These are phyloP conservation scores for Regulus satrapa DNA, from an alignment of 2,113 vertebrate genomes.

Conservation along the genomic window DNA sequence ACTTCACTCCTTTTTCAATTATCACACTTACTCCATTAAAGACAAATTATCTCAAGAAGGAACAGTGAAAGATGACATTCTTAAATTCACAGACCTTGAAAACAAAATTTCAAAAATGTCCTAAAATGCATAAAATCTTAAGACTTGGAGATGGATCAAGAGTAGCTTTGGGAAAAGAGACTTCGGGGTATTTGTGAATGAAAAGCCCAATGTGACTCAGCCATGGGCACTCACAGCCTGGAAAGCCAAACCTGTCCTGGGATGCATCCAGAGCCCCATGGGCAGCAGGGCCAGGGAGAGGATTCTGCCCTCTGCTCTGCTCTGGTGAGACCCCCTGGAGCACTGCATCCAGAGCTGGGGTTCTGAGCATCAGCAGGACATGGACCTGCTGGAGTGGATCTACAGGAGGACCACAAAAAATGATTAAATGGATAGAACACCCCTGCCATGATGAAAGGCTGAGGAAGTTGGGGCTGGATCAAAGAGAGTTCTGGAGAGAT, in stretches of 20 bases:
- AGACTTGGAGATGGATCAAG: accelerated
- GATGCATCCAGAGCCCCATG: neutral
- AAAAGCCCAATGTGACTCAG: neutral
- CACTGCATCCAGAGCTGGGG: neutral
- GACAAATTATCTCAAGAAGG: neutral
- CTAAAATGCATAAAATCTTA: neutral
- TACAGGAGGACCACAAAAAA: neutral
- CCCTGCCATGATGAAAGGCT: neutral
- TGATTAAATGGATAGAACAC: neutral
- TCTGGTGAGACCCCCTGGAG: neutral
- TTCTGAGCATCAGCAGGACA: neutral
- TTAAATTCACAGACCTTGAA: neutral
- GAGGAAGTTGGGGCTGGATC: neutral
- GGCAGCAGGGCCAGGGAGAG: neutral
- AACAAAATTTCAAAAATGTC: neutral
- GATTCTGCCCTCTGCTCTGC: neutral
- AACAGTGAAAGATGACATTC: neutral
- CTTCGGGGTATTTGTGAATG: neutral
- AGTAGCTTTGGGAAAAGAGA: neutral
- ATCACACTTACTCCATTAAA: neutral
- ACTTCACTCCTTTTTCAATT: neutral
- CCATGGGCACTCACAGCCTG: accelerated
- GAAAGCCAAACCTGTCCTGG: accelerated
- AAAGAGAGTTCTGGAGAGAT: neutral
- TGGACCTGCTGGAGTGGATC: neutral